Conservation (phyloP, 2,888 invertebrate genomes). For the Aethes cnicana region DNA sequence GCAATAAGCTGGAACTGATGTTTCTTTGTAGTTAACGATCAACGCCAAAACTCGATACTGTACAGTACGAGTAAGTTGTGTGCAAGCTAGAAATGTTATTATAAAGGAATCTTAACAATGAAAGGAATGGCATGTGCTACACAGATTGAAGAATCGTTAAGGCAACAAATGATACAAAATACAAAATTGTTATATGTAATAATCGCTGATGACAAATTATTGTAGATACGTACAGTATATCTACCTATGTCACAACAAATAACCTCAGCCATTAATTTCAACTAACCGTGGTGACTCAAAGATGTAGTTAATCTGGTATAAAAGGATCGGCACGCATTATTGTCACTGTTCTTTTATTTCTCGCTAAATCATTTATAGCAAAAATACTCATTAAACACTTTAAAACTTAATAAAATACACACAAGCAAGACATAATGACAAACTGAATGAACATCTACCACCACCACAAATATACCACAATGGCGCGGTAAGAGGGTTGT, state of each 20-base stretch:
- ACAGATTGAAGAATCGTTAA: background rate
- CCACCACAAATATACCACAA: conserved; percentile 75
- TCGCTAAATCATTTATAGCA: conserved; percentile 65
- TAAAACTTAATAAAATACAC: conserved; percentile 65
- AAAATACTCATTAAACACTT: conserved; percentile 68
- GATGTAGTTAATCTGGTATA: conserved; percentile 71
- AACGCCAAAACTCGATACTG: conserved; percentile 59
- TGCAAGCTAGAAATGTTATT: conserved; percentile 15
- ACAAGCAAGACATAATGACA: conserved; percentile 63
- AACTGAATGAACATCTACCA: conserved; percentile 53
- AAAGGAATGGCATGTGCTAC: background rate
- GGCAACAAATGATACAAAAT: conserved; percentile 21
- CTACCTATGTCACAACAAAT: conserved; percentile 77
- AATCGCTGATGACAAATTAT: conserved; percentile 61
- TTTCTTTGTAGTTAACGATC: conserved; percentile 41
- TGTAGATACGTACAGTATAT: conserved; percentile 48
- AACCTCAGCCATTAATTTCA: conserved; percentile 74
- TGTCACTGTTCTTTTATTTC: conserved; percentile 70
- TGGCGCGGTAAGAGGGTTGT: conserved; percentile 69
- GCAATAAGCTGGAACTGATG: background rate
- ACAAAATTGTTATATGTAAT: conserved; percentile 36
- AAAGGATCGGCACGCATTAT: conserved; percentile 79
- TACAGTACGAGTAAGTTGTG: conserved; percentile 31
- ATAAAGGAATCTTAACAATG: background rate
- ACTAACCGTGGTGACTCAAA: conserved; percentile 79